Evolutionary conservation across 2,888 invertebrate species (phyloP), one percentile per base, ranked within the genome.

Genomic region (Carabus problematicus): DNA sequence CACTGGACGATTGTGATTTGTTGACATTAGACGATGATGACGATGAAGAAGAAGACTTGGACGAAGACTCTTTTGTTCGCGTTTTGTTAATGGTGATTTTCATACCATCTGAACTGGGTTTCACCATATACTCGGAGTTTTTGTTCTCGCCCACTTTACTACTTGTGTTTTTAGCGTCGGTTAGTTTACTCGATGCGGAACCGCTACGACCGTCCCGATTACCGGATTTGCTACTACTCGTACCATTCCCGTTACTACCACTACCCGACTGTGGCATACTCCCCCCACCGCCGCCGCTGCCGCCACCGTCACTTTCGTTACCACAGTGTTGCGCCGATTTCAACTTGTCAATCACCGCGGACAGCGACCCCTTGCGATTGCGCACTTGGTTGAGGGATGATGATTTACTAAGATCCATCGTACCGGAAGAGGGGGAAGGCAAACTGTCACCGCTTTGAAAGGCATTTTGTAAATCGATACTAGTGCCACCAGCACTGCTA

Each of bases 31-130:
- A 49, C 19, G 49, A 70, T 29, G 54, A 70, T 69, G 71, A 70
- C 64, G 83, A 82, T 45, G 81, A 80, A 16, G 87, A 87, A 0
- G 87, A 87, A 47, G 39, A 42, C 58, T 56, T 68, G 70, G 74
- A 45, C 19, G 87, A 87, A 0, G 87, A 87, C 69, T 92, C 91
- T 77, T 92, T 91, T 18, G 89, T 87, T 76, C 91, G 86, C 0
- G 95, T 94, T 83, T 95, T 95, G 77, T 95, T 95, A 29, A 95
- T 94, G 1, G 94, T 96, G 64, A 96, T 88, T 80, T 95, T 96
- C 84, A 96, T 93, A 3, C 94, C 94, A 75, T 94, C 94, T 12
- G 90, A 90, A 77, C 94, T 93, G 14, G 92, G 91, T 77, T 95
- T 95, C 0, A 95, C 93, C 90, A 93, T 93, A 76, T 95, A 95